Evolutionary conservation across 2,113 vertebrate species (phyloP).

Genomic region (Galbula dea): DNA sequence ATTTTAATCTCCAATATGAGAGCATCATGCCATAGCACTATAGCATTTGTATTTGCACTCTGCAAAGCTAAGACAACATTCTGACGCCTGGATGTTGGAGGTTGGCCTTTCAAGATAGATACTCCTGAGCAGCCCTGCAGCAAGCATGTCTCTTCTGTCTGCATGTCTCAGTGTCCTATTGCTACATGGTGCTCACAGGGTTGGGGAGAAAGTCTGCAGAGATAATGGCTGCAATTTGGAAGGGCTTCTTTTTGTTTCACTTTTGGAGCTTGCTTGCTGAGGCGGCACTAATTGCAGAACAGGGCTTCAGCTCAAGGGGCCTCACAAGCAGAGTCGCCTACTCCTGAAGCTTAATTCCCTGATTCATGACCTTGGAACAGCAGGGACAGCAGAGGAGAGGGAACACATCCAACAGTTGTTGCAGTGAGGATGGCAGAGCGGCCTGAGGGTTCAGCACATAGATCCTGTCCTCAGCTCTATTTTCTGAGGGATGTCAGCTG

Average conservation of each 20-base stretch:
- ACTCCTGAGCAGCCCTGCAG: background rate
- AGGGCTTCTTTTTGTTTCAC: conserved; percentile 38
- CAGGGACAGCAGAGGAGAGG: background rate
- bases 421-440: background rate
- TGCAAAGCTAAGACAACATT: background rate
- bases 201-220: conserved; percentile 34
- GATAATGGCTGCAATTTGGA: conserved; percentile 52
- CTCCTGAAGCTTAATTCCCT: conserved; percentile 50
- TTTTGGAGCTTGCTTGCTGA: conserved; percentile 39
- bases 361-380: conserved; percentile 53
- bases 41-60: background rate
- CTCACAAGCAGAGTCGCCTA: background rate
- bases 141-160: background rate
- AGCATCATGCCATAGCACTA: background rate
- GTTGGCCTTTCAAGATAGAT: background rate
- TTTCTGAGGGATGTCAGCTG: background rate
- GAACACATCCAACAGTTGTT: background rate
- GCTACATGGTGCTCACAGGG: background rate
- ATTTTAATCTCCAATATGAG: background rate
- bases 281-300: conserved; percentile 49
- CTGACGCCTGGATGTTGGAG: background rate
- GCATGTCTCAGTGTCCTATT: background rate
- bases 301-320: conserved; percentile 44
- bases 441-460: conserved; percentile 15
- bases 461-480: background rate